These are phyloP conservation scores for Drosophila hamatofila DNA, from an alignment of 2,888 invertebrate species.

Conservation along the genomic window DNA sequence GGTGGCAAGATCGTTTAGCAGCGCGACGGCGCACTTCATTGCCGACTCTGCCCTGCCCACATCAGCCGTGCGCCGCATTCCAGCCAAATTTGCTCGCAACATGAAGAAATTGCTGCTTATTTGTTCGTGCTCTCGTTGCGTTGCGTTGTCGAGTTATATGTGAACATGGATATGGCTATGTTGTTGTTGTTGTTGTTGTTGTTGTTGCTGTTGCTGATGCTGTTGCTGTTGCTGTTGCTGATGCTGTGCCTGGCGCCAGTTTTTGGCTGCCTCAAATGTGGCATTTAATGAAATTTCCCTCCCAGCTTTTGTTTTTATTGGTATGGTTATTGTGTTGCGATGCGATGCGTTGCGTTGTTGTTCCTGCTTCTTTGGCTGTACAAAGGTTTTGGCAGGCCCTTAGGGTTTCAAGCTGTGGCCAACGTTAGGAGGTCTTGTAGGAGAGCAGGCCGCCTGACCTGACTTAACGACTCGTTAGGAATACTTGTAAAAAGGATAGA, in stretches of 20 bases:
- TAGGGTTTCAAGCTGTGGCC: conserved; percentile 39
- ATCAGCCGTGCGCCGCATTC: conserved; percentile 56
- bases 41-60: conserved; percentile 33
- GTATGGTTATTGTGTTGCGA: conserved; percentile 41
- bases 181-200: conserved; percentile 5
- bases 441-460: not conserved
- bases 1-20: conserved; percentile 81
- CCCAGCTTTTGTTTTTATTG: conserved; percentile 25
- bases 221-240: conserved; percentile 15
- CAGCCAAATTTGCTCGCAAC: conserved; percentile 80
- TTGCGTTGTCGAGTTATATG: conserved; percentile 68
- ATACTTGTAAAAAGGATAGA: not conserved
- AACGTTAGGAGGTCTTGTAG: conserved; percentile 44
- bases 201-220: conserved; percentile 16
- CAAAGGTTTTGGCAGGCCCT: conserved; percentile 63
- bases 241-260: conserved; percentile 80
- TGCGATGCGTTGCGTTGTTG: conserved; percentile 43
- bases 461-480: not conserved
- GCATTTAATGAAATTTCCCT: conserved; percentile 82
- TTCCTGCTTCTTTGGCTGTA: conserved; percentile 46
- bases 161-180: conserved; percentile 56
- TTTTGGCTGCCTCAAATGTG: conserved; percentile 78
- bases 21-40: conserved; percentile 78
- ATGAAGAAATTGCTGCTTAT: conserved; percentile 80
- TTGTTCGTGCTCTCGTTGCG: conserved; percentile 71